phyloP scores from a whole-genome alignment of 2,113 vertebrate genomes.

The Poeciliopsis turrubarensis region DNA sequence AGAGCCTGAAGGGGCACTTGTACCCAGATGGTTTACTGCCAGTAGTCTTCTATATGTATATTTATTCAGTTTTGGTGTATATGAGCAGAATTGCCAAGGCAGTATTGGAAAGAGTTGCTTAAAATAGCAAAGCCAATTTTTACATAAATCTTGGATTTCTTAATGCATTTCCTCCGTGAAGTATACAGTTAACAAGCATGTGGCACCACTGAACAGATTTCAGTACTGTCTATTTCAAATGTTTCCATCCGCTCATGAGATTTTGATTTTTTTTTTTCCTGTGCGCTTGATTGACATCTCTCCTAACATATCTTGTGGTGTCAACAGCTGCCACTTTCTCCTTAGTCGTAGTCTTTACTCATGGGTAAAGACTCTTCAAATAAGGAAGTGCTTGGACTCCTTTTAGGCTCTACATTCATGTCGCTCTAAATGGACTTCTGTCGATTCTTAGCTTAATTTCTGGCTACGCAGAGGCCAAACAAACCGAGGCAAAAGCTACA shows the following conservation, averaged over 20 bases:
- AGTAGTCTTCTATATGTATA: constrained; percentile 48
- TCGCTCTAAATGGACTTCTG: constrained; percentile 27
- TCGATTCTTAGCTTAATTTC: constrained; percentile 20
- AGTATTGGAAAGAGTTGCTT: background rate
- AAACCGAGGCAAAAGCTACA: background rate
- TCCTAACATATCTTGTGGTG: background rate
- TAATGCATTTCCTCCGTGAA: background rate
- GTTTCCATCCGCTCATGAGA: background rate
- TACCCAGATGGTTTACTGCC: constrained; percentile 48
- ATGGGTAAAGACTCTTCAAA: constrained; percentile 1
- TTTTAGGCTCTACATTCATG: background rate
- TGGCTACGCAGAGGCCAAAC: constrained; percentile 21
- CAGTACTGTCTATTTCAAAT: background rate
- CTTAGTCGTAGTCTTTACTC: background rate
- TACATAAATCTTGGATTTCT: background rate
- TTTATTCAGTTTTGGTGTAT: constrained; percentile 25
- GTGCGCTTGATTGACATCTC: background rate
- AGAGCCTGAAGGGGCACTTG: constrained; percentile 32
- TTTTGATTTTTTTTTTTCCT: background rate
- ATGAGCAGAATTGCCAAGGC: background rate
- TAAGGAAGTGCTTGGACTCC: constrained; percentile 1
- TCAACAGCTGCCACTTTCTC: background rate
- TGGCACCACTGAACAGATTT: background rate
- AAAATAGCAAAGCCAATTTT: constrained; percentile 2
- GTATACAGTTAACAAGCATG: background rate